Conservation (phyloP, 2,797 vertebrate genomes). For the Dromococcyx pavoninus region DNA sequence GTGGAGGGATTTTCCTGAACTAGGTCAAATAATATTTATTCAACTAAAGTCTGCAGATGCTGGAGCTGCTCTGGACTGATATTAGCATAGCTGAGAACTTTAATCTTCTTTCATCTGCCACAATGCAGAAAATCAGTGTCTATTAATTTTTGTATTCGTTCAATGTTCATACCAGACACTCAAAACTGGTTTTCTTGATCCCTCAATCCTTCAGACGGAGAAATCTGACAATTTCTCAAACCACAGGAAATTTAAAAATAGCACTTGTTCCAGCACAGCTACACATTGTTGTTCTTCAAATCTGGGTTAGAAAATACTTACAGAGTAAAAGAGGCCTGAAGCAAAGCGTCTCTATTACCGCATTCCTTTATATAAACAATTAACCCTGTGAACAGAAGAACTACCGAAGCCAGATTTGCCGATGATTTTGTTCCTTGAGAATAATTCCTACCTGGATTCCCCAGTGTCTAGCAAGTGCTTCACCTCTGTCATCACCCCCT, state of each 20-base stretch:
- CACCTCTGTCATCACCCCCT: neutral
- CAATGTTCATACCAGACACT: neutral
- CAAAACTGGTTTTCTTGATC: conserved; percentile 33
- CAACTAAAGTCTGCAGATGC: conserved; percentile 15
- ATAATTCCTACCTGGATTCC: neutral
- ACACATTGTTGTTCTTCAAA: conserved; percentile 51
- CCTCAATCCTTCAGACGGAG: conserved; percentile 42
- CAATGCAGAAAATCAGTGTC: neutral
- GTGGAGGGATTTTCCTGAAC: conserved; percentile 55
- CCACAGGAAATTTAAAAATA: conserved; percentile 69
- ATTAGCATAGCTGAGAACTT: neutral
- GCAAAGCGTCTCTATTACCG: neutral
- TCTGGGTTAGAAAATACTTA: conserved; percentile 56
- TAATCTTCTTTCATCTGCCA: conserved; percentile 3
- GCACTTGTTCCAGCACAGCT: conserved; percentile 46
- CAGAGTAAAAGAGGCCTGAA: neutral
- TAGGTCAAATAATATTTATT: conserved; percentile 44
- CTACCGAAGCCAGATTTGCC: neutral
- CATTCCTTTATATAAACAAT: conserved; percentile 4
- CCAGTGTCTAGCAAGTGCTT: neutral
- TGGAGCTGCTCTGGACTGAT: conserved; percentile 13
- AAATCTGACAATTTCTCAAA: conserved; percentile 58
- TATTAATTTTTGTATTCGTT: conserved; percentile 9
- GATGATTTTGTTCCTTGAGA: neutral
- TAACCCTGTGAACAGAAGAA: conserved; percentile 1